Evolutionary conservation across 2,113 vertebrate genomes (phyloP).

Genomic region (Columba livia): DNA sequence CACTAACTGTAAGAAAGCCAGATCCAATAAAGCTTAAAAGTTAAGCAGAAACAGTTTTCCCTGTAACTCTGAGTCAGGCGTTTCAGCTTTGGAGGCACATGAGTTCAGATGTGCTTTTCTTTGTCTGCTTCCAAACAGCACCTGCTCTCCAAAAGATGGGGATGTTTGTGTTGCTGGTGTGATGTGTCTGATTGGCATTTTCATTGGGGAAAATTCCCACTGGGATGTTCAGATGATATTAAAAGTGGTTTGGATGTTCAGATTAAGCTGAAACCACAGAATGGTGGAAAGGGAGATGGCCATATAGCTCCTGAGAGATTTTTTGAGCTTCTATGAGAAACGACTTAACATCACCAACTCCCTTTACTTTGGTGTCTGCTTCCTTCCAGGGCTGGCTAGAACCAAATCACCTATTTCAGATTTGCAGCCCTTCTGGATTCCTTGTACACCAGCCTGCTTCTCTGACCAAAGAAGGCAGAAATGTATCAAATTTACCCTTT

Average conservation of each 20-base stretch:
- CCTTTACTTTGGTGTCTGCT: neutral
- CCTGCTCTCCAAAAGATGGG: neutral
- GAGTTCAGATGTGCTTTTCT: neutral
- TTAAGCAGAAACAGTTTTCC: neutral
- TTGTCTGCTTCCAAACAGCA: neutral
- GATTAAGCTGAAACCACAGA: neutral
- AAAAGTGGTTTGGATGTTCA: neutral
- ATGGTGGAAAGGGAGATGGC: neutral
- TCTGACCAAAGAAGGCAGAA: neutral
- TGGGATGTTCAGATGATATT: neutral
- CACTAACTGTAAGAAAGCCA: neutral
- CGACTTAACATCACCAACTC: fast-evolving
- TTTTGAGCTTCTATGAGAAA: neutral
- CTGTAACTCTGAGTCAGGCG: neutral
- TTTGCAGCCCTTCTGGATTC: neutral
- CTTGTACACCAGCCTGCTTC: neutral
- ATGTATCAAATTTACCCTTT: neutral
- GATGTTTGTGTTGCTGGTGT: neutral
- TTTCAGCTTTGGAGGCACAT: neutral
- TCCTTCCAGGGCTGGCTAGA: neutral
- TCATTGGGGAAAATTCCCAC: neutral
- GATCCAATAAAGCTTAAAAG: neutral
- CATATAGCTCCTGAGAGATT: neutral
- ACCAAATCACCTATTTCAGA: neutral
- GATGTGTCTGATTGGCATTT: neutral